Evolutionary conservation across 2,888 invertebrate species (phyloP).

Genomic region (Dicycla oo): DNA sequence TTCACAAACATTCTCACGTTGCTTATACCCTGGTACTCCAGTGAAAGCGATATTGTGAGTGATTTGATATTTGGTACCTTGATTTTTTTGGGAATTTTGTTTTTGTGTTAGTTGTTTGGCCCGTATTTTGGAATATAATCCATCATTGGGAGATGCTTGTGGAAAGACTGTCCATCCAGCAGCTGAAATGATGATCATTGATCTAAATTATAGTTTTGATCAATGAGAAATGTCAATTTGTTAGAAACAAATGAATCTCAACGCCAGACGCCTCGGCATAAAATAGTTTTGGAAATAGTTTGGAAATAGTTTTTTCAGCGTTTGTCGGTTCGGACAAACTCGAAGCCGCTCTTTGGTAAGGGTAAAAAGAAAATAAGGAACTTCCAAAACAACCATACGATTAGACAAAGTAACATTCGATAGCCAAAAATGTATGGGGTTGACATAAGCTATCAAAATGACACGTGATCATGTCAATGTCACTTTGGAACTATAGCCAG

Average conservation of each 20-base stretch:
- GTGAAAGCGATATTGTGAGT: constrained; percentile 30
- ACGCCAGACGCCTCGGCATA: background rate
- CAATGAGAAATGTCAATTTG: background rate
- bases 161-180: no score
- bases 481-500: no score
- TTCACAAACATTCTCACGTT: constrained; percentile 38
- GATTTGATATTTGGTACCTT: constrained; percentile 27
- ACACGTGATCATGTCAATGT: no score
- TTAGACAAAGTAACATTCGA: no score
- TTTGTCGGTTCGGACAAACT: background rate
- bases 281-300: background rate
- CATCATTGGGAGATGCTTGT: background rate
- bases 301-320: no score
- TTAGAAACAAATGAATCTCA: background rate
- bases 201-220: background rate
- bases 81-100: background rate
- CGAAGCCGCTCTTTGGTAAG: no score
- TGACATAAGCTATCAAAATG: no score
- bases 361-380: no score
- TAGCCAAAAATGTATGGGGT: no score
- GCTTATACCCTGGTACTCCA: constrained; percentile 49
- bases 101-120: background rate
- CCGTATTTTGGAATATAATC: background rate
- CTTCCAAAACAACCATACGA: background rate
- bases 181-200: background rate